Evolutionary conservation across 2,888 invertebrate species (phyloP).

Genomic region (Phalera bucephala): DNA sequence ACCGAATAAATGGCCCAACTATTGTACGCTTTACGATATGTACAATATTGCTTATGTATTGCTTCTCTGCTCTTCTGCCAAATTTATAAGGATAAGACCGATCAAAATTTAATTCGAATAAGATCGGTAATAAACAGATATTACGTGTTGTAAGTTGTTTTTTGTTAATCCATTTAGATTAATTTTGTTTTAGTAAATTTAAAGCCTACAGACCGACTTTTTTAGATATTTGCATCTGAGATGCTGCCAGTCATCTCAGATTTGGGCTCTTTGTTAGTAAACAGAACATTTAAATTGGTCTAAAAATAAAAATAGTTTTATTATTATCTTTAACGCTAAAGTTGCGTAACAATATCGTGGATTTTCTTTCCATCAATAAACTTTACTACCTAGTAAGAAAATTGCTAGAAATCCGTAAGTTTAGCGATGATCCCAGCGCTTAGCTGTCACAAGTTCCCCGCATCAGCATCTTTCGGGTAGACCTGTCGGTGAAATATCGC

Average conservation of each 20-base stretch:
- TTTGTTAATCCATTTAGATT: too few species aligned
- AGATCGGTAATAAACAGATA: conserved; percentile 3
- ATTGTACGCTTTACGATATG: conserved; percentile 31
- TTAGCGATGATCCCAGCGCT: conserved; percentile 26
- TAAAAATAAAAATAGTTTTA: too few species aligned
- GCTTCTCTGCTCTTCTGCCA: conserved; percentile 3
- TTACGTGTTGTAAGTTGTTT: too few species aligned
- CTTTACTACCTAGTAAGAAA: conserved; percentile 3
- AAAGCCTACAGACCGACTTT: too few species aligned
- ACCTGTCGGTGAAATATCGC: conserved; percentile 57
- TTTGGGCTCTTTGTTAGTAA: too few species aligned
- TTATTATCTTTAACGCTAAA: too few species aligned
- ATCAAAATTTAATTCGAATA: conserved; percentile 7
- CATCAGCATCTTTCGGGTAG: conserved; percentile 58
- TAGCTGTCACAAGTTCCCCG: conserved; percentile 39
- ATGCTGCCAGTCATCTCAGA: too few species aligned
- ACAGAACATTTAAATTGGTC: too few species aligned
- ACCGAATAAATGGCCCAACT: conserved; percentile 39
- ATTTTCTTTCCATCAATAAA: too few species aligned
- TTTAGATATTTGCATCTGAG: too few species aligned
- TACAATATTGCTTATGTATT: conserved; percentile 25
- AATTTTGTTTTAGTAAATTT: too few species aligned
- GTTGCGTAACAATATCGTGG: too few species aligned
- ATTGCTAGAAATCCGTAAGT: conserved; percentile 11
- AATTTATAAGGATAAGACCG: conserved; percentile 6